These are phyloP conservation scores for Gobius niger DNA, from an alignment of 2,113 vertebrate species.

Conservation along the genomic window DNA sequence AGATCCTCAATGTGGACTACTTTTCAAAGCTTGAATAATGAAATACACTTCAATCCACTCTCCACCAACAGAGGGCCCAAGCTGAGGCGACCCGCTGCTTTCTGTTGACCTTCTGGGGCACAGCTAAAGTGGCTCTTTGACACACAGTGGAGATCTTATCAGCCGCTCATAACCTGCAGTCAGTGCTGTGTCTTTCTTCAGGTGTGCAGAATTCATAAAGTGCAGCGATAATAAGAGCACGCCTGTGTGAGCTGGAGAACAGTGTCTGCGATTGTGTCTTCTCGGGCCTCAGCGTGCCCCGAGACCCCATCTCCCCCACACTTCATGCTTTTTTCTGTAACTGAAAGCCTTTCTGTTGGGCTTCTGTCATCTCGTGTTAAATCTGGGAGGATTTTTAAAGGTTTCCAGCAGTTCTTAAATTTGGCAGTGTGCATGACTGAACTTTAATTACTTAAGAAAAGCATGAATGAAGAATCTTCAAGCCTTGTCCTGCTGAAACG, in stretches of 20 bases:
- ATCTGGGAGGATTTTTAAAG: constrained; percentile 20
- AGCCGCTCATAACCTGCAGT: constrained; percentile 22
- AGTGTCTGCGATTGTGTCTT: constrained; percentile 61
- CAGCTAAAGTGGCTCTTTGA: constrained; percentile 58
- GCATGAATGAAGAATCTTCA: background rate
- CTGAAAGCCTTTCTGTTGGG: constrained; percentile 43
- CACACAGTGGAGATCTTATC: constrained; percentile 57
- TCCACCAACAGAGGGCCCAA: constrained; percentile 2
- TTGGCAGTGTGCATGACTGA: constrained; percentile 18
- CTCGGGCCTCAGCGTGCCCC: constrained; percentile 31
- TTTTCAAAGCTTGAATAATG: background rate
- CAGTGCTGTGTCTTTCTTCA: constrained; percentile 44
- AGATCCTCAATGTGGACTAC: background rate
- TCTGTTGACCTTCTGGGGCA: constrained; percentile 25
- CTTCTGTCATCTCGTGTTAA: constrained; percentile 44
- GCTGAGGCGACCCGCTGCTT: constrained; percentile 4
- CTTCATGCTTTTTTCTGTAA: constrained; percentile 35
- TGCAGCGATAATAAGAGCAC: constrained; percentile 56
- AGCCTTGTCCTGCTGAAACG: background rate
- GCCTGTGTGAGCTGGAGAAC: constrained; percentile 53
- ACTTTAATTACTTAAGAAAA: constrained; percentile 14
- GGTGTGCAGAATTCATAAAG: constrained; percentile 41
- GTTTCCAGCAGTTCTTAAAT: constrained; percentile 29
- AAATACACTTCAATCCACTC: background rate
- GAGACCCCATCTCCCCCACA: constrained; percentile 38